A percentile compares a stretch with the other conserved stretches of the same genome.
Evolutionary conservation across 1,140 invertebrate genomes (phyloP).

Genomic region (Whitmania pigra): DNA sequence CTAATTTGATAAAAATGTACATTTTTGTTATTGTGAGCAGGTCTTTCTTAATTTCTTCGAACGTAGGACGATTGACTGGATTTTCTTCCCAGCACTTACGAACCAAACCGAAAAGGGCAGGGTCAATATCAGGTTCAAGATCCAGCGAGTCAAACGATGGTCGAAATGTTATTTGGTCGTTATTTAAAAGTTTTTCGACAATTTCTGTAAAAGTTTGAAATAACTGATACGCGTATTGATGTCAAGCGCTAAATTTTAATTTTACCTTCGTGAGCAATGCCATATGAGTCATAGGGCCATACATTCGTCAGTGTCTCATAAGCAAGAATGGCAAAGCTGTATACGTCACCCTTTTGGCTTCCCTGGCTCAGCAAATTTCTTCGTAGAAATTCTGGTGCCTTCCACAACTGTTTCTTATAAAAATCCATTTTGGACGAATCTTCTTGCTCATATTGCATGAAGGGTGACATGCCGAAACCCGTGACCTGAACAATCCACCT

Average conservation of each 20-base stretch:
- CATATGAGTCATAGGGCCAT: background rate
- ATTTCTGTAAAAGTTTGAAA: constrained; percentile 20
- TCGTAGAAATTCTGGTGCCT: constrained; percentile 73
- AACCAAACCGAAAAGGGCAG: no score
- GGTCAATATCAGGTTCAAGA: no score
- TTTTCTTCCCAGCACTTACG: constrained; percentile 22
- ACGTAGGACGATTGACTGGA: background rate
- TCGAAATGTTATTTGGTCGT: background rate
- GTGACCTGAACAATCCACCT: constrained; percentile 78
- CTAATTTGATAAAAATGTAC: background rate
- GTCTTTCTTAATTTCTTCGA: background rate
- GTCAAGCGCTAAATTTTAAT: constrained; percentile 12
- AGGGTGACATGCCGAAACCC: constrained; percentile 33
- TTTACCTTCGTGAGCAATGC: no score
- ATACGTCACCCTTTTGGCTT: constrained; percentile 78
- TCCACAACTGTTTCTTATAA: constrained; percentile 55
- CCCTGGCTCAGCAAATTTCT: constrained; percentile 42
- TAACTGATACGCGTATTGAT: no score
- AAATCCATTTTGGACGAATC: no score
- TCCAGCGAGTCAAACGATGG: no score
- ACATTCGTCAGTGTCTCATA: constrained; percentile 66
- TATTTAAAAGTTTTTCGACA: constrained; percentile 8
- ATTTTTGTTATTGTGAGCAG: no score
- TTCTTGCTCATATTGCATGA: background rate
- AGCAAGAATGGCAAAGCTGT: constrained; percentile 85